phyloP scores from a whole-genome alignment of 1,140 invertebrate species.

The Calosoma granatense region DNA sequence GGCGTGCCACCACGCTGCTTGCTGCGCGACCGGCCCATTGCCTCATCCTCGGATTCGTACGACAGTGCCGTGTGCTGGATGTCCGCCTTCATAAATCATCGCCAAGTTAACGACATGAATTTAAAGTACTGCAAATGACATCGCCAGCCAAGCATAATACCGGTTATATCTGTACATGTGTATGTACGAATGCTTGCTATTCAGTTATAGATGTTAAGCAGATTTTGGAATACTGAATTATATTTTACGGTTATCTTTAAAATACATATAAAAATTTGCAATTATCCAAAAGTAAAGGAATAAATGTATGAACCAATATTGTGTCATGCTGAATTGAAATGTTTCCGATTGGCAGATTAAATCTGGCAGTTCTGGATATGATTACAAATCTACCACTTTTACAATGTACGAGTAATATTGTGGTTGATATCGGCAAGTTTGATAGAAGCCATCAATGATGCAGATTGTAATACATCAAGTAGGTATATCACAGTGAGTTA shows the following conservation, averaged over 20 bases:
- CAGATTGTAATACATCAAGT: not conserved
- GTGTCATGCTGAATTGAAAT: too few species aligned
- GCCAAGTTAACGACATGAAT: constrained; percentile 17
- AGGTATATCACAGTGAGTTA: too few species aligned
- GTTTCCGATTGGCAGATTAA: not conserved
- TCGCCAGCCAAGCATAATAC: not conserved
- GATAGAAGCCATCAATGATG: not conserved
- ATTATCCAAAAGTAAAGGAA: too few species aligned
- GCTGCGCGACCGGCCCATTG: constrained; percentile 45
- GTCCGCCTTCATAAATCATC: too few species aligned
- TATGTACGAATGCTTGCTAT: too few species aligned
- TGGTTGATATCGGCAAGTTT: not conserved
- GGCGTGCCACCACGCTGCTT: constrained; percentile 37
- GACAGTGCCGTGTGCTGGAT: constrained; percentile 50
- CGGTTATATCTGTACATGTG: not conserved
- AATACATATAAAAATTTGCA: too few species aligned
- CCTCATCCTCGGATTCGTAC: constrained; percentile 63
- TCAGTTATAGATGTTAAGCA: too few species aligned
- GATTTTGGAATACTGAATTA: too few species aligned
- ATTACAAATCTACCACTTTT: not conserved
- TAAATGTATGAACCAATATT: too few species aligned
- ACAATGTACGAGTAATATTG: not conserved
- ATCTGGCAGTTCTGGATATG: not conserved
- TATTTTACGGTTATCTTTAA: too few species aligned
- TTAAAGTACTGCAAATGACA: not conserved